Evolutionary conservation across 1,140 invertebrate species (phyloP).

Genomic region (Harpegnathos saltator): DNA sequence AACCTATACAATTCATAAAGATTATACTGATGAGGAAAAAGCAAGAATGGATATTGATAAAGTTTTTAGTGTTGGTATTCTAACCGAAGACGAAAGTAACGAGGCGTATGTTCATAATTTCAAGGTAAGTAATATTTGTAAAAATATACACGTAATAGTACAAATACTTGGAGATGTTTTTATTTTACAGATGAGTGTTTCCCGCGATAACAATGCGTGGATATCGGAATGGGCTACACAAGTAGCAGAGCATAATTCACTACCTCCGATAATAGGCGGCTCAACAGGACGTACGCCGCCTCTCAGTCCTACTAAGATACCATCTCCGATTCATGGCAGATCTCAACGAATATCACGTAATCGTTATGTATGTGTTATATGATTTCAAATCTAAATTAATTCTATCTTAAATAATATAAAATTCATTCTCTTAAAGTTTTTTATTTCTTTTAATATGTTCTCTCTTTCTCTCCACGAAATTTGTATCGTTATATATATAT

Average conservation of each 20-base stretch:
- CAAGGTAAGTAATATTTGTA: slow-evolving; percentile 67
- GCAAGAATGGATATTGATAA: slow-evolving; percentile 94
- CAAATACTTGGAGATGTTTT: slow-evolving; percentile 22
- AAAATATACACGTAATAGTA: neutral
- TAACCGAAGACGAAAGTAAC: slow-evolving; percentile 83
- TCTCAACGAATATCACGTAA: slow-evolving; percentile 78
- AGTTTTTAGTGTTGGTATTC: slow-evolving; percentile 88
- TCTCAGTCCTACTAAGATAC: slow-evolving; percentile 88
- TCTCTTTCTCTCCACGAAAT: neutral
- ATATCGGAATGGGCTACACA: slow-evolving; percentile 87
- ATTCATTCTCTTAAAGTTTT: too few species aligned
- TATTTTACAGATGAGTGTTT: slow-evolving; percentile 69
- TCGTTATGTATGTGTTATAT: slow-evolving; percentile 70
- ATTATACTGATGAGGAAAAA: slow-evolving; percentile 94
- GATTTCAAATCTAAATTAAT: slow-evolving; percentile 14
- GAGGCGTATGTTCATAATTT: slow-evolving; percentile 84
- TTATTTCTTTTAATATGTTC: neutral
- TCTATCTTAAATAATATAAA: neutral
- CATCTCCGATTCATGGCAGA: slow-evolving; percentile 87
- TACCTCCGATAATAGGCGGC: slow-evolving; percentile 76
- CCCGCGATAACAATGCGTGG: slow-evolving; percentile 83
- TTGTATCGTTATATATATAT: too few species aligned
- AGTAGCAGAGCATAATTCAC: slow-evolving; percentile 84
- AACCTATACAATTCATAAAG: slow-evolving; percentile 95
- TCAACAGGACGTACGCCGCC: slow-evolving; percentile 86